phyloP scores from a whole-genome alignment of 2,113 vertebrate species.

The Plotosus lineatus region DNA sequence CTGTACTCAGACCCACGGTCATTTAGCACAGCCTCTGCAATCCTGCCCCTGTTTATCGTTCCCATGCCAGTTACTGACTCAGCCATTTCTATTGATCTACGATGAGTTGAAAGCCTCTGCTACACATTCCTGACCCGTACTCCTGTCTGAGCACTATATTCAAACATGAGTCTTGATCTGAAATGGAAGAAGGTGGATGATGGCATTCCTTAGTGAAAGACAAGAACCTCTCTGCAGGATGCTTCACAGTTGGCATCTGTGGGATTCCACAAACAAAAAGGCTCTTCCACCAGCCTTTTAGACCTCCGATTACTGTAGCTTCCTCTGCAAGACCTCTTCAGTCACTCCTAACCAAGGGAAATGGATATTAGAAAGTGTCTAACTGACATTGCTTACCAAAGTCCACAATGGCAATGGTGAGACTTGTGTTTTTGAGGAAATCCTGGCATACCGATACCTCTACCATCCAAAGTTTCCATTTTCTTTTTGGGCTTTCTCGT shows the following conservation, averaged over 20 bases:
- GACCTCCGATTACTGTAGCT: conserved; percentile 15
- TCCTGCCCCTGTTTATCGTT: conserved; percentile 37
- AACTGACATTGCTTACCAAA: not conserved
- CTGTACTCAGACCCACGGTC: conserved; percentile 36
- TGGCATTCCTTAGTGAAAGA: conserved; percentile 44
- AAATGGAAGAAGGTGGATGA: conserved; percentile 23
- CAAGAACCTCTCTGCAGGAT: conserved; percentile 35
- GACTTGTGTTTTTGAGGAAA: conserved; percentile 20
- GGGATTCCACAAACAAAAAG: conserved; percentile 41
- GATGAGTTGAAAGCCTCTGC: conserved; percentile 19
- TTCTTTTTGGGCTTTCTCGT: not conserved
- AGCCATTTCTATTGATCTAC: conserved; percentile 33
- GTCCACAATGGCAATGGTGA: conserved; percentile 1
- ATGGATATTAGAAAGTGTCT: conserved; percentile 1
- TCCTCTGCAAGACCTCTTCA: not conserved
- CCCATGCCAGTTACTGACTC: conserved; percentile 25
- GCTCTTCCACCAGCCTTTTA: conserved; percentile 18
- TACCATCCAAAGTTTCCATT: not conserved
- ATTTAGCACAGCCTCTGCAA: conserved; percentile 29
- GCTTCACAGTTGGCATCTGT: conserved; percentile 35
- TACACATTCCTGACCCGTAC: not conserved
- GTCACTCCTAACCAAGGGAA: conserved; percentile 27
- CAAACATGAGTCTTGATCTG: conserved; percentile 29
- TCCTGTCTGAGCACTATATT: conserved; percentile 24
- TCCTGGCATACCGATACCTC: conserved; percentile 4